A percentile compares a stretch with the other conserved stretches of the same genome.
Conservation (phyloP, 1,140 invertebrate genomes). For the Argopecten irradians region DNA sequence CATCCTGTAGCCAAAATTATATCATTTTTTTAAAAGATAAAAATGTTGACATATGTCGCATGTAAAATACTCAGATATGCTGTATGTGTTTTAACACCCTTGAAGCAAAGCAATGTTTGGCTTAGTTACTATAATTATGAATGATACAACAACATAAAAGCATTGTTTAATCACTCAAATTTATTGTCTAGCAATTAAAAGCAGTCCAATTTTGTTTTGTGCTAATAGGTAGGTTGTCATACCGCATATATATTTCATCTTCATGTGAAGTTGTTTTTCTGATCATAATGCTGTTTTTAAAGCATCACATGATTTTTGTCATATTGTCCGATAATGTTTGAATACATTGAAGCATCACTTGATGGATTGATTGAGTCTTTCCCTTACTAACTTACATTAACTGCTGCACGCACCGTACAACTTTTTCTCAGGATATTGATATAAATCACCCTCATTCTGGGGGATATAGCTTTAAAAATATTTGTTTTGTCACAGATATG, state of each 20-base stretch:
- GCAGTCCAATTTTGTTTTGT: background rate
- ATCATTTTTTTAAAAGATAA: background rate
- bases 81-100: background rate
- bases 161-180: background rate
- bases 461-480: background rate
- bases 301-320: background rate
- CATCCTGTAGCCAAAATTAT: background rate
- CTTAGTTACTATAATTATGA: too few species aligned
- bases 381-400: background rate
- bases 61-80: slow-evolving; percentile 16
- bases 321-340: background rate
- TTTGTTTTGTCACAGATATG: too few species aligned
- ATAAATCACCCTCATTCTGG: background rate
- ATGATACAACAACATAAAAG: background rate
- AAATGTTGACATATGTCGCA: background rate
- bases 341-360: background rate
- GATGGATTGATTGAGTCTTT: background rate
- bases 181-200: too few species aligned
- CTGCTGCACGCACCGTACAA: background rate
- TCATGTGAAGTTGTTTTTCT: background rate
- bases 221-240: background rate
- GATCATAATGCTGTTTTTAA: background rate
- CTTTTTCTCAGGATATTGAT: background rate
- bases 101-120: background rate
- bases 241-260: background rate